Percentiles rank a stretch among this genome's conserved stretches.
phyloP scores from a whole-genome alignment of 2,113 vertebrate species.

The Eleginops maclovinus region DNA sequence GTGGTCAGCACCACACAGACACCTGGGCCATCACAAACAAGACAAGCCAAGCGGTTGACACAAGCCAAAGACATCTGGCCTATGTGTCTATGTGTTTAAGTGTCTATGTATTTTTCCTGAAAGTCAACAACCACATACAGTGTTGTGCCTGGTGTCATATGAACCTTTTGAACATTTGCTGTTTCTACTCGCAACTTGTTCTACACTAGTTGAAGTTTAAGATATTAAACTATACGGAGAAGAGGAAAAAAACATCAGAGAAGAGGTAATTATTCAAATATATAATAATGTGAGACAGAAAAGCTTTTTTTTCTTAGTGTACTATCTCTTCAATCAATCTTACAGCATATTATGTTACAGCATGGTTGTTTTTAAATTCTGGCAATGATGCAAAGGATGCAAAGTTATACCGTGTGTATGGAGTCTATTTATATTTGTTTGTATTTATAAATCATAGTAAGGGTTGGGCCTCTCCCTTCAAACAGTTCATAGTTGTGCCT shows the following conservation, averaged over 20 bases:
- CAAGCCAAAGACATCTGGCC: slow-evolving; percentile 39
- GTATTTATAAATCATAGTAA: not conserved
- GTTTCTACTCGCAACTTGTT: not conserved
- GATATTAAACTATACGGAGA: not conserved
- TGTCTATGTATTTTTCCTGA: not conserved
- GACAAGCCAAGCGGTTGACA: slow-evolving; percentile 57
- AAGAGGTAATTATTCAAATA: not conserved
- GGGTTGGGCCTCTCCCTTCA: not conserved
- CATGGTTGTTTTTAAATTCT: not conserved
- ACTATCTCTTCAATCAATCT: no score
- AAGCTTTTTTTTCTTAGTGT: not conserved
- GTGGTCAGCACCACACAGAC: slow-evolving; percentile 81
- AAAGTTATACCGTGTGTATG: not conserved
- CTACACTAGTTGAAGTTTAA: not conserved
- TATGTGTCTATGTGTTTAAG: slow-evolving; percentile 7
- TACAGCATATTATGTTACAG: not conserved
- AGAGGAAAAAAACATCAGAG: not conserved
- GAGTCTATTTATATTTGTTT: slow-evolving; percentile 5
- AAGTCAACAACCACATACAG: slow-evolving; percentile 21
- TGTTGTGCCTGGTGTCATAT: not conserved
- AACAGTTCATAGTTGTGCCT: not conserved
- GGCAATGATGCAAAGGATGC: slow-evolving; percentile 1
- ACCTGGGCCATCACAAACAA: slow-evolving; percentile 79
- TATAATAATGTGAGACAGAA: not conserved
- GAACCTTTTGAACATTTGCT: not conserved